Conservation (phyloP, 2,888 invertebrate genomes). For the Acanthosepion esculentum region DNA sequence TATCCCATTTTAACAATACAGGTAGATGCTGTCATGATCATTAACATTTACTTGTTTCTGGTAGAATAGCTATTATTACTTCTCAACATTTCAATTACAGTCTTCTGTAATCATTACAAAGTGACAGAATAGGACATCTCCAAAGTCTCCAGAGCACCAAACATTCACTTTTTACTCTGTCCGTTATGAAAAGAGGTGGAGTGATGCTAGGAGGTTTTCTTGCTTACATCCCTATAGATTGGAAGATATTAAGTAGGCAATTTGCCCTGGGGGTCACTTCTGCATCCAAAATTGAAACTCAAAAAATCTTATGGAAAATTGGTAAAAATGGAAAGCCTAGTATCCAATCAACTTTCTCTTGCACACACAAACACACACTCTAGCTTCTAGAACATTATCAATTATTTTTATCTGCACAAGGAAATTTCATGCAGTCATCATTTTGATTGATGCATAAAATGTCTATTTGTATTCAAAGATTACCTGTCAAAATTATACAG, state of each 20-base stretch:
- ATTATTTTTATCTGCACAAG: too few relatives aligned
- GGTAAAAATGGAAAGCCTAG: too few relatives aligned
- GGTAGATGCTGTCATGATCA: not conserved
- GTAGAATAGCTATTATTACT: not conserved
- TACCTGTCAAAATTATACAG: not conserved
- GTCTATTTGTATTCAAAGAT: not conserved
- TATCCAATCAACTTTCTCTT: too few relatives aligned
- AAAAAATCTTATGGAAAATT: too few relatives aligned
- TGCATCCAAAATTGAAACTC: not conserved
- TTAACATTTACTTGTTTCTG: not conserved
- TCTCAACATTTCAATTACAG: not conserved
- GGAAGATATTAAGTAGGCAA: not conserved
- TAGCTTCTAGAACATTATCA: too few relatives aligned
- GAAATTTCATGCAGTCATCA: too few relatives aligned
- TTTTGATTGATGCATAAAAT: too few relatives aligned
- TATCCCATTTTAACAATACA: not conserved
- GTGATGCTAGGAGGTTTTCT: not conserved
- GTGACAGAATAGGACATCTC: not conserved
- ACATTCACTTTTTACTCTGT: not conserved
- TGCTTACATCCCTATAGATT: not conserved
- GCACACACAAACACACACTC: too few relatives aligned
- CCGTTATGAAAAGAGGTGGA: not conserved
- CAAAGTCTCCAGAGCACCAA: not conserved
- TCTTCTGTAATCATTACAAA: not conserved
- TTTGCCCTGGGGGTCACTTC: not conserved